These are phyloP conservation scores for Anomalospiza imberbis DNA, from an alignment of 2,797 vertebrate genomes.

Conservation along the genomic window DNA sequence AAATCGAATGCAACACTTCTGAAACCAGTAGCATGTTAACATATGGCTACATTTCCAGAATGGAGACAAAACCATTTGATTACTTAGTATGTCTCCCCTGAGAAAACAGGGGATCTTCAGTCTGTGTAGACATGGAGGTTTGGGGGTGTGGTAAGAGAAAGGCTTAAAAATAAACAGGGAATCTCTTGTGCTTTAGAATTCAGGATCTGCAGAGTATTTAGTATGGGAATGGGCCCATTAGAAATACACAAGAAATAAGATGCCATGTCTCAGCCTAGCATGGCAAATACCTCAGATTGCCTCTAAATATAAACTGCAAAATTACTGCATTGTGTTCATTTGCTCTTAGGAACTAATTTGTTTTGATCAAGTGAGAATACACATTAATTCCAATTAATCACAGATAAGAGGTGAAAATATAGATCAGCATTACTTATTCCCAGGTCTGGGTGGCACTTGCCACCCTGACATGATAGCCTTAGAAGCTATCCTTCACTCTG, in stretches of 20 bases:
- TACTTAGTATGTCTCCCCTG: neutral
- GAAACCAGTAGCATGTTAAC: neutral
- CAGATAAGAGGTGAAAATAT: neutral
- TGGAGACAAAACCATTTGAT: neutral
- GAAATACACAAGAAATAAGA: neutral
- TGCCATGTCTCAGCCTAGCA: neutral
- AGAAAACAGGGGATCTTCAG: neutral
- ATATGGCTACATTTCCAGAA: neutral
- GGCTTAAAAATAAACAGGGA: neutral
- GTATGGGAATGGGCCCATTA: neutral
- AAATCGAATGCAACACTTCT: neutral
- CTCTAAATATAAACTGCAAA: neutral
- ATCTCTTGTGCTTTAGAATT: neutral
- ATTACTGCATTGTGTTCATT: neutral
- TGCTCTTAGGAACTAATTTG: neutral
- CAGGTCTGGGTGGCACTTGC: neutral
- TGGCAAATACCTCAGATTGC: neutral
- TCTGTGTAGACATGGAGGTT: neutral
- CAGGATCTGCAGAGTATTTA: neutral
- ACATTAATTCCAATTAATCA: neutral
- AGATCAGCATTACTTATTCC: neutral
- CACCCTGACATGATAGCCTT: neutral
- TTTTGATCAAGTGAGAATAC: neutral
- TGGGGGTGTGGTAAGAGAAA: neutral
- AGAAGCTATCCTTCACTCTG: neutral